Conservation (phyloP, 2,888 invertebrate species). For the Acronicta aceris region DNA sequence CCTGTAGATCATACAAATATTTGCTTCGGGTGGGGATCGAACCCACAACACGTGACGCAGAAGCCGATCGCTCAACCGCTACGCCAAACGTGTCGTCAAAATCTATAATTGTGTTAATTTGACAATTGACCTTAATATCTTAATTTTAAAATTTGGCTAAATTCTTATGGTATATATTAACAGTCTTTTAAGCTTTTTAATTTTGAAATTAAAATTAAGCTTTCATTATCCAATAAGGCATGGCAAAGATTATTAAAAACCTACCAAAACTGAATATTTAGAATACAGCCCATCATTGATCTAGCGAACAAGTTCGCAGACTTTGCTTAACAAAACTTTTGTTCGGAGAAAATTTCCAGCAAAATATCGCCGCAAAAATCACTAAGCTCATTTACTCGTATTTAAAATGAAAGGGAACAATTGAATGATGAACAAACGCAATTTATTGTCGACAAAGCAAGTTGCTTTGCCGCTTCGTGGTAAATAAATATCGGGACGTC, state of each 20-base stretch:
- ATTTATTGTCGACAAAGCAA: constrained; percentile 74
- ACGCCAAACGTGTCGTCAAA: no score
- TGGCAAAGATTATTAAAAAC: constrained; percentile 20
- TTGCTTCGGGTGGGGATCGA: no score
- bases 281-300: constrained; percentile 24
- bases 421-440: constrained; percentile 79
- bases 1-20: no score
- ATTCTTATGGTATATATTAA: no score
- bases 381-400: constrained; percentile 62
- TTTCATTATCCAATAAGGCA: not conserved
- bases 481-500: constrained; percentile 81
- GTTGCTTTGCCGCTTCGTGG: constrained; percentile 64
- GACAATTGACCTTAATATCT: no score
- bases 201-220: constrained; percentile 2
- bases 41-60: no score
- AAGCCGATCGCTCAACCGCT: no score
- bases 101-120: no score
- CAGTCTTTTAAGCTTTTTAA: not conserved
- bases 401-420: constrained; percentile 67
- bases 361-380: constrained; percentile 59
- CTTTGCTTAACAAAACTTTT: constrained; percentile 42
- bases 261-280: constrained; percentile 26
- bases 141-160: no score
- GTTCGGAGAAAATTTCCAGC: constrained; percentile 23
- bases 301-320: constrained; percentile 32